Evolutionary conservation across 2,888 invertebrate genomes (phyloP), one percentile per base, ranked within the genome.

Genomic region (Apoda limacodes): DNA sequence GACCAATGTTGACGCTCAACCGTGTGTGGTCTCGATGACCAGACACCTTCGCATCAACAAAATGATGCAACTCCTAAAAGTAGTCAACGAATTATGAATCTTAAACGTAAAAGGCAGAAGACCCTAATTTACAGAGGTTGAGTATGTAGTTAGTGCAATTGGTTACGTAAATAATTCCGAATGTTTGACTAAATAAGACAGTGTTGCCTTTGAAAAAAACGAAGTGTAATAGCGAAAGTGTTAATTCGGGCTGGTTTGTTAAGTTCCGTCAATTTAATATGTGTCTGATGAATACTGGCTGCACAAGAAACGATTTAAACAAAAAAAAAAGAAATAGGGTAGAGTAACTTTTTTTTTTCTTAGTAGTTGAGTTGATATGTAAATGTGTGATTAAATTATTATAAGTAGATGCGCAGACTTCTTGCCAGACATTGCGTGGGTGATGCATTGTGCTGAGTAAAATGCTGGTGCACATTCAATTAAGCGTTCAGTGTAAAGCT

Each of bases 171-270:
- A n/a, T n/a, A n/a, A n/a, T n/a, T n/a, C n/a, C 25, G 32, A 39
- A 42, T 45, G 52, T 52, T 60, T 55, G 47, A 51, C 57, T 59
- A 65, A 64, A 69, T 61, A 63, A 62, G 61, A 64, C 59, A 65
- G 63, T 55, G 60, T 59, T 62, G 62, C 62, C 49, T 61, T 63
- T 60, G 47, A 58, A 62, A 65, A 59, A 59, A 63, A 43, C 58
- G n/a, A n/a, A 60, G 59, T 59, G 65, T 64, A 67, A 65, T 61
- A 72, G 69, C 61, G 70, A 74, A 74, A 75, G 75, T 78, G 74
- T 75, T 71, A 71, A 58, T 55, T 52, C 54, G 50, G 51, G 47
- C 59, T 63, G 54, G 63, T 66, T 69, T 63, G 60, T 62, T 52
- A 55, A 49, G 45, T 50, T 58, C 57, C 59, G 57, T 58, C 54